Conservation (phyloP, 2,888 invertebrate genomes). For the Tetrapedia diversipes region DNA sequence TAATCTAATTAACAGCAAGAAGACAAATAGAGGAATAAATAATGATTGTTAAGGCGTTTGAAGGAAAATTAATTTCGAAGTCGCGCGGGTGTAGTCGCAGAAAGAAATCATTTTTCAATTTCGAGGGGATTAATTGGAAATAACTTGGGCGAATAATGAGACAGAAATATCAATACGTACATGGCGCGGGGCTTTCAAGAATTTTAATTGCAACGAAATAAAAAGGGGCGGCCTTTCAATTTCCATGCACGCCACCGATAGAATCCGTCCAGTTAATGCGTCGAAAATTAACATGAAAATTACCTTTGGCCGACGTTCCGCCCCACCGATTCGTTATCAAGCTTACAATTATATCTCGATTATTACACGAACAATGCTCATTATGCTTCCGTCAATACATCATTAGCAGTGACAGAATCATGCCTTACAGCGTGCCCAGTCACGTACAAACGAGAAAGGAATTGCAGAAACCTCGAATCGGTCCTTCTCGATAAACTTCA, state of each 20-base stretch:
- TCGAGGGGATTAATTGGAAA: constrained; percentile 19
- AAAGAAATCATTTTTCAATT: not conserved
- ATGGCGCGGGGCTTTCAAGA: not conserved
- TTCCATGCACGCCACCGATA: constrained; percentile 2
- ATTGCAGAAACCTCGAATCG: not conserved
- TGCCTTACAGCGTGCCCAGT: no score
- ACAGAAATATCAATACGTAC: constrained; percentile 4
- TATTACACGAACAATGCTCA: not conserved
- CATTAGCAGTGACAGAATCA: not conserved
- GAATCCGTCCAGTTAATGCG: not conserved
- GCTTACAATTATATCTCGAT: constrained; percentile 4
- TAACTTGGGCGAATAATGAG: constrained; percentile 9
- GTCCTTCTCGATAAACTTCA: not conserved
- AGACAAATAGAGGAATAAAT: not conserved
- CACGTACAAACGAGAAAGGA: no score
- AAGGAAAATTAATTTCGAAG: not conserved
- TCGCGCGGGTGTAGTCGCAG: not conserved
- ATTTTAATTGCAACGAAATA: constrained; percentile 20
- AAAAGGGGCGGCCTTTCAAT: constrained; percentile 10
- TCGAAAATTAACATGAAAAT: constrained; percentile 18
- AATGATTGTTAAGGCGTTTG: not conserved
- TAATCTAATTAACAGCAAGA: not conserved
- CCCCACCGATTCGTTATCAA: not conserved
- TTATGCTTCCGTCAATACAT: not conserved
- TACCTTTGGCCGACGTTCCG: not conserved